Base-by-base conservation (phyloP, 2,888 invertebrate genomes). In the Ochropleura leucogaster region DNA sequence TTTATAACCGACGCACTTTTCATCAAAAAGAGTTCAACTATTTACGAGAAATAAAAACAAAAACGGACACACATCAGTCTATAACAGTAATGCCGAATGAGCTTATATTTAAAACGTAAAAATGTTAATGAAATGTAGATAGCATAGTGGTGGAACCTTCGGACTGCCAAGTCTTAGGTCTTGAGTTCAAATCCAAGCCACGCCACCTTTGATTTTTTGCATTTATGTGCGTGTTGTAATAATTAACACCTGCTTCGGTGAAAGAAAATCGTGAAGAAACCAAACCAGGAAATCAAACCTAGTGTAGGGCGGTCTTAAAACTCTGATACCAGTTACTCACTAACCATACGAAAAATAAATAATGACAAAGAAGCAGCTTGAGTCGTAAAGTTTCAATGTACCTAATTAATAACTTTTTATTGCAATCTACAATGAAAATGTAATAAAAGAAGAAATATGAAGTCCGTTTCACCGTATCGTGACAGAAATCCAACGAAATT, bases 401-500 rank as follows among this genome's bases (percentile, higher is more conserved):
- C 49, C 10, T 44, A 70, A 65, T 77, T 74, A 72, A 76, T 83
- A 72, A 73, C 70, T 68, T 72, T 79, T 81, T 77, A 80, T 74
- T 67, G 63, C 51, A 76, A 42, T 57, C 14, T 53, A 53, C 49
- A 65, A 20, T 74, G 51, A 75, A 78, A 74, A 10, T 42, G 68
- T 66, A 77, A 75, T 77, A 75, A 83, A 82, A 74, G 53, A n/a
- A 51, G 62, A 79, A 66, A 72, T 62, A 55, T 57, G 16, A 44
- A n/a, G 47, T 76, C 47, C 47, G 16, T 66, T 72, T 64, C 18
- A 44, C 59, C 8, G 30, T 79, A 44, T 80, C 81, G 83, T 83
- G 81, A 81, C 79, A 53, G 69, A 77, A 77, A 66, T 20, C 66
- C 49, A 60, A 84, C 79, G 66, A 62, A 76, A 80, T 72, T 76